Evolutionary conservation across 1,140 invertebrate species (phyloP), one percentile per base, ranked within the genome.

Genomic region (Protaetia brevitarsis): DNA sequence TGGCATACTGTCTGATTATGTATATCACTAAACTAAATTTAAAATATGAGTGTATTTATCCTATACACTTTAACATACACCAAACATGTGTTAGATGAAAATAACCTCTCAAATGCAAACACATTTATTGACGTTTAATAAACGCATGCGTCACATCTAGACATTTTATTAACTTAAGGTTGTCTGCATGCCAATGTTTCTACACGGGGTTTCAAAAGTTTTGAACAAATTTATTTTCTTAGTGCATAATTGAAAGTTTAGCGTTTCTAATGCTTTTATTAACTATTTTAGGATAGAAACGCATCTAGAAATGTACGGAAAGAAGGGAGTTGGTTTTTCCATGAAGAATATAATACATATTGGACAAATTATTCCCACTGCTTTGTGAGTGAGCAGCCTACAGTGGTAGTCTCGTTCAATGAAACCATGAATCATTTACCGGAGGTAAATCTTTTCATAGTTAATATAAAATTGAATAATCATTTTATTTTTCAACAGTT

Each of bases 1-100:
- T 1, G 94, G 93, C 93, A 95, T 96, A 72, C 13, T 66, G 13
- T 27, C 16, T 19, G 3, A 6, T n/a, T 31, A 19, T 11, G 21
- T 13, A 60, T 21, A 23, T 6, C 11, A 26, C 13, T 57, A n/a
- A 2, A 6, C 26, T 60, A 2, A 28, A 60, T 28, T 19, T 29
- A 60, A 29, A 13, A 16, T 30, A 29, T 2, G n/a, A n/a, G n/a
- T n/a, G n/a, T n/a, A n/a, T n/a, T n/a, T n/a, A n/a, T n/a, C n/a
- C n/a, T n/a, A n/a, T n/a, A n/a, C n/a, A n/a, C 2, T n/a, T 11
- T 11, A 57, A 16, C 19, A 36, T 2, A 36, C 26, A 8, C 10
- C 16, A 21, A 21, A 21, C 41, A 51, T 23, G 41, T 7, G 41
- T 51, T 51, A 6, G 16, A 51, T 19, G 16, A 45, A 51, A 16